Base-by-base conservation (phyloP, 2,113 vertebrate species). In the Oreotrochilus melanogaster region DNA sequence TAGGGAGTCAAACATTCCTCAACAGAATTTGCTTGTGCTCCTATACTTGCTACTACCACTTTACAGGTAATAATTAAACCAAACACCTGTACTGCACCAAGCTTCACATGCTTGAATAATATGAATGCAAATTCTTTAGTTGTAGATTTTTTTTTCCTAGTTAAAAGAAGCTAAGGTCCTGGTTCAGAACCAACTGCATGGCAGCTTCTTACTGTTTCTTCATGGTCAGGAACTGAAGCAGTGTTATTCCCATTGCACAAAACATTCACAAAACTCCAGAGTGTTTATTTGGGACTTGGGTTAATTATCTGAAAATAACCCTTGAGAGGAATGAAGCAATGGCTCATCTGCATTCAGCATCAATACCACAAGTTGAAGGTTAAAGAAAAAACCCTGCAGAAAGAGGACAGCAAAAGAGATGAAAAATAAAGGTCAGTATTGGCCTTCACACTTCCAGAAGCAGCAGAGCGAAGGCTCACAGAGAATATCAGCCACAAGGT, bases 61-160 rank as follows among this genome's bases (percentile, higher is more conserved):
- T 88, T 72, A 92, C 37, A 86, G 72, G 51, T 60, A 89, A 72
- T 64, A 92, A 91, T 53, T 83, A 60, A 60, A 67, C 78, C 19
- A 75, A 62, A 65, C 58, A 60, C n/a, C 95, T 92, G 67, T 84
- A 50, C 33, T 50, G 31, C 39, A 66, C 30, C 79, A 76, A 53
- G 53, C 30, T 80, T 88, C 73, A 88, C 60, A 76, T 18, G 31
- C 23, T 64, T 92, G 71, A 95, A 90, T 88, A 88, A 69, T 31
- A 54, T 28, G 6, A 83, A 61, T 69, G 35, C 69, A 31, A 62
- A 76, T 58, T 48, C 14, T 33, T 54, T 7, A 50, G 66, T 2
- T 60, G 14, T 5, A 58, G 12, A 18, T 45, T 69, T 67, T 47
- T 62, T 58, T 66, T 60, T 66, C 37, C 14, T 39, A 17, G 4